Percentiles rank a stretch among this genome's conserved stretches.
Conservation (phyloP, 1,140 invertebrate genomes). For the Uloborus diversus region DNA sequence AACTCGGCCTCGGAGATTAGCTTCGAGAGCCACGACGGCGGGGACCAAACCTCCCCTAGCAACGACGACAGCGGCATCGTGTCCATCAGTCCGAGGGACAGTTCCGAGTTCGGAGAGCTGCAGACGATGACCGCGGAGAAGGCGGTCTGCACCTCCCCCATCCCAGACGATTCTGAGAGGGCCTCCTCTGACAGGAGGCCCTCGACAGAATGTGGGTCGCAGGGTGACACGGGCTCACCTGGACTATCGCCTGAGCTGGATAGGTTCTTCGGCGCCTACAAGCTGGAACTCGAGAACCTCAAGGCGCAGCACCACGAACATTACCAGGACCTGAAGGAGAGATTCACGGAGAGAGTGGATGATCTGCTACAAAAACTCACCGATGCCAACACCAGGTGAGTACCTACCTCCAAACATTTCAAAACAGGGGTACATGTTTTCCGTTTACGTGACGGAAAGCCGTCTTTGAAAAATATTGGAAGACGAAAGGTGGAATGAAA, state of each 20-base stretch:
- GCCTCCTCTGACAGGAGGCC: neutral
- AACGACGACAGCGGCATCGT: slow-evolving; percentile 39
- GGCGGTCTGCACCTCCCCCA: slow-evolving; percentile 21
- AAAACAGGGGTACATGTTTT: too few species aligned
- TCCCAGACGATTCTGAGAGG: neutral
- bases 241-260: slow-evolving; percentile 27
- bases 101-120: slow-evolving; percentile 36
- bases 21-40: slow-evolving; percentile 40
- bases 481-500: too few species aligned
- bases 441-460: too few species aligned
- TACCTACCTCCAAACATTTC: too few species aligned
- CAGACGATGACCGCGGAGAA: slow-evolving; percentile 28
- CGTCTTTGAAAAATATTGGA: too few species aligned
- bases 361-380: slow-evolving; percentile 78
- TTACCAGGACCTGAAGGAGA: slow-evolving; percentile 67
- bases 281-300: slow-evolving; percentile 74
- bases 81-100: slow-evolving; percentile 27
- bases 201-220: neutral
- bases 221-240: neutral
- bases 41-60: slow-evolving; percentile 15
- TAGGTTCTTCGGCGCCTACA: slow-evolving; percentile 27
- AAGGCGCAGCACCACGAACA: slow-evolving; percentile 73
- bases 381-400: slow-evolving; percentile 75
- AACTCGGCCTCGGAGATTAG: slow-evolving; percentile 35
- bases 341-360: slow-evolving; percentile 81